Percentiles rank a stretch among this genome's conserved stretches.
These are phyloP conservation scores for Nannospalax galili DNA, from an alignment of 2,113 vertebrate species.

Conservation along the genomic window DNA sequence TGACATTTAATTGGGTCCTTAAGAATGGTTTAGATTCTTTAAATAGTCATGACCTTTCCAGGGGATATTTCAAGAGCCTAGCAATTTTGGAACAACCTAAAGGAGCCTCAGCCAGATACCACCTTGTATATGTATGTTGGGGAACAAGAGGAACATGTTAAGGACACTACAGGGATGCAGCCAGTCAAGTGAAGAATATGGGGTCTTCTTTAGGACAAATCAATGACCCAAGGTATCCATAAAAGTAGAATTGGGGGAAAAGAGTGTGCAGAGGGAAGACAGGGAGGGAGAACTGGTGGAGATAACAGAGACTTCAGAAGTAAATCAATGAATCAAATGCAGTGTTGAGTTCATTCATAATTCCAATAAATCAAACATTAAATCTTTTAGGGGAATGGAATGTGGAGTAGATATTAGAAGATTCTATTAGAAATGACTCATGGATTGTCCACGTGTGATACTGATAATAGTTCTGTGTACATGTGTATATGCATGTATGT, in stretches of 20 bases:
- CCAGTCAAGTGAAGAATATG: background rate
- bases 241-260: background rate
- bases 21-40: slow-evolving; percentile 58
- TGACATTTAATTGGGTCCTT: slow-evolving; percentile 53
- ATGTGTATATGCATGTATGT: background rate
- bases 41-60: slow-evolving; percentile 55
- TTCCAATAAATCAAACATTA: background rate
- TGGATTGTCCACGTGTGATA: background rate
- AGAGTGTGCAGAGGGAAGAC: background rate
- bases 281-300: background rate
- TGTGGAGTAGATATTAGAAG: background rate
- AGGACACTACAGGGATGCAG: background rate
- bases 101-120: background rate
- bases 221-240: background rate
- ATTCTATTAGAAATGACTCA: background rate
- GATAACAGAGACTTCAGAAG: background rate
- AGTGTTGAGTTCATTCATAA: background rate
- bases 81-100: background rate
- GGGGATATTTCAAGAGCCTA: slow-evolving; percentile 20
- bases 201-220: background rate
- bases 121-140: background rate
- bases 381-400: background rate
- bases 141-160: too few species aligned
- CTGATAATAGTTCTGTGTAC: background rate
- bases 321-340: background rate